Evolutionary conservation across 1,140 invertebrate species (phyloP), one percentile per base, ranked within the genome.

Genomic region (Stegodyphus dumicola): DNA sequence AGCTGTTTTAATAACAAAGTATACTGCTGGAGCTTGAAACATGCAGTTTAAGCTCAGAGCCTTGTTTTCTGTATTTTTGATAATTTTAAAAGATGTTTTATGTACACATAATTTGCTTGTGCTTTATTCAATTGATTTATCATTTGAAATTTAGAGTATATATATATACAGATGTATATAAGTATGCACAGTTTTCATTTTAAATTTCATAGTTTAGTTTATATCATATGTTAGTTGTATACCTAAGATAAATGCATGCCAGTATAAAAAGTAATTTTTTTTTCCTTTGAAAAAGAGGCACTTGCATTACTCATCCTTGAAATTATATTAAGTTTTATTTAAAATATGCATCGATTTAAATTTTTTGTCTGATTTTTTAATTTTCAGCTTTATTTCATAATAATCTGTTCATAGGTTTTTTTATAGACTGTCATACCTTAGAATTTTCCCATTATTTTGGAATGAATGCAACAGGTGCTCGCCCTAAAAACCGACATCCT

Each of bases 391-490:
- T n/a, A 18, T 15, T 15, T 15, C 7, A n/a, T 7, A 67, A 18
- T n/a, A 15, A 15, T 15, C 17, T n/a, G 10, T n/a, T 67, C 10
- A 67, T 9, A n/a, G 10, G 7, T n/a, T 67, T 7, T 67, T 7
- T 7, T n/a, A 7, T 18, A 15, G 7, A 18, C 6, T 11, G 1
- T 71, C 15, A 48, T 71, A 49, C 51, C 13, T 6, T 49, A 52
- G 33, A 71, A 71, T 49, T 17, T 10, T 69, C 9, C 18, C 18
- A 17, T n/a, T 17, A 10, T 15, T 69, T 9, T 6, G 18, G 10
- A 53, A 85, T 85, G 81, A 85, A 85, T 77, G 51, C 74, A 13
- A 67, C 81, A 65, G 81, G 81, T 56, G 81, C 81, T 33, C 73
- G 81, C 6, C 81, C 73, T 17, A 85, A 85, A 18, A 83, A 83